phyloP scores from a whole-genome alignment of 2,888 invertebrate genomes.

The Poecilus cupreus region DNA sequence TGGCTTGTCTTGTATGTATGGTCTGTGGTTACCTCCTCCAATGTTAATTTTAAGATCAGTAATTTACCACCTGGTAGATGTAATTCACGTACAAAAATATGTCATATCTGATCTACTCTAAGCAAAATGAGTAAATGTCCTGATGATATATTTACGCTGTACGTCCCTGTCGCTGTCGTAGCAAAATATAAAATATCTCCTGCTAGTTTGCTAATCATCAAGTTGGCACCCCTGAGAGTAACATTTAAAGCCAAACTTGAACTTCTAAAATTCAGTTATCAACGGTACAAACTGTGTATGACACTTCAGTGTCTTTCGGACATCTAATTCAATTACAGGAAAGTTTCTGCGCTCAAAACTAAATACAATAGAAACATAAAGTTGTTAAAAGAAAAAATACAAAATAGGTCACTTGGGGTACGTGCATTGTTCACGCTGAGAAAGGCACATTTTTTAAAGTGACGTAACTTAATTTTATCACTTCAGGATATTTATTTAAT shows the following conservation, averaged over 20 bases:
- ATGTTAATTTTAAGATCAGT: too few relatives aligned
- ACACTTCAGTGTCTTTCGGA: constrained; percentile 47
- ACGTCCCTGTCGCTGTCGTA: background rate
- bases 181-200: background rate
- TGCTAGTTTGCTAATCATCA: background rate
- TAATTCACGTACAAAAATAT: too few relatives aligned
- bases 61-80: too few relatives aligned
- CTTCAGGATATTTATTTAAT: too few relatives aligned
- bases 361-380: background rate
- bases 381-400: constrained; percentile 3
- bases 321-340: constrained; percentile 46
- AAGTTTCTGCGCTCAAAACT: constrained; percentile 30
- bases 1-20: too few relatives aligned
- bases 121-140: too few relatives aligned
- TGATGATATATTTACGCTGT: background rate
- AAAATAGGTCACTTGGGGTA: background rate
- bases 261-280: constrained; percentile 48
- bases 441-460: too few relatives aligned
- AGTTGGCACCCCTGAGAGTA: background rate
- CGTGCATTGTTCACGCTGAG: background rate
- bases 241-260: constrained; percentile 27
- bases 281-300: constrained; percentile 42
- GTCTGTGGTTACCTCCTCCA: too few relatives aligned
- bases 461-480: too few relatives aligned
- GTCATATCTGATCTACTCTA: too few relatives aligned